Evolutionary conservation across 2,113 vertebrate species (phyloP), one percentile per base, ranked within the genome.

Genomic region (Acanthisitta chloris): DNA sequence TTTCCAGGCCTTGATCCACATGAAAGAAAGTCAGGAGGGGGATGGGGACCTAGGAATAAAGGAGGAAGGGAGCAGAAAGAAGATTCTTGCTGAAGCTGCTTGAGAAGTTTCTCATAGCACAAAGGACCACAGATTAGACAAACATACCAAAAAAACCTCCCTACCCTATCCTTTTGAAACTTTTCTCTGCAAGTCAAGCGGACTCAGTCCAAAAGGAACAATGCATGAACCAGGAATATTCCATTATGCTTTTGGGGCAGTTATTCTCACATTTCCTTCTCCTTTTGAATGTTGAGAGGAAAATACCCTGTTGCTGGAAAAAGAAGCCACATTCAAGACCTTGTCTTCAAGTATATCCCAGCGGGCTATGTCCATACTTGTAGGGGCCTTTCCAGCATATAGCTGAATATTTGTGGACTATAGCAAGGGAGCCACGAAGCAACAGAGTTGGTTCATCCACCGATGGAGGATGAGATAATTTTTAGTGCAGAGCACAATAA

Each of bases 1-100:
- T 98, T 95, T 97, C 96, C 77, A 86, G 77, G 95, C 97, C 97
- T 98, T 97, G 97, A 98, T 97, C 97, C 98, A 97, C 96, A 96
- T 96, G 98, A 98, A 98, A 98, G 98, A 95, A 81, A 83, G 96
- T 90, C 31, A 94, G 90, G 42, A 93, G 70, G 80, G 54, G 93
- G 86, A 86, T 58, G 38, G 46, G 43, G 57, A 67, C 4, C 1
- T 55, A 55, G 81, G 62, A 91, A 70, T 49, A 87, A 84, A 71
- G 48, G 78, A 86, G 69, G 74, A 88, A 92, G 8, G 26, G 54
- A 95, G 49, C 61, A 83, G 67, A 76, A 86, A 58, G 77, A 78
- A 65, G 76, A 51, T 80, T 77, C 46, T 62, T 67, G 72, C 40
- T 91, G 62, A 86, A 93, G 62, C 69, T 67, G 62, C 88, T 81